Evolutionary conservation across 2,113 vertebrate species (phyloP).

Genomic region (Tursiops truncatus): DNA sequence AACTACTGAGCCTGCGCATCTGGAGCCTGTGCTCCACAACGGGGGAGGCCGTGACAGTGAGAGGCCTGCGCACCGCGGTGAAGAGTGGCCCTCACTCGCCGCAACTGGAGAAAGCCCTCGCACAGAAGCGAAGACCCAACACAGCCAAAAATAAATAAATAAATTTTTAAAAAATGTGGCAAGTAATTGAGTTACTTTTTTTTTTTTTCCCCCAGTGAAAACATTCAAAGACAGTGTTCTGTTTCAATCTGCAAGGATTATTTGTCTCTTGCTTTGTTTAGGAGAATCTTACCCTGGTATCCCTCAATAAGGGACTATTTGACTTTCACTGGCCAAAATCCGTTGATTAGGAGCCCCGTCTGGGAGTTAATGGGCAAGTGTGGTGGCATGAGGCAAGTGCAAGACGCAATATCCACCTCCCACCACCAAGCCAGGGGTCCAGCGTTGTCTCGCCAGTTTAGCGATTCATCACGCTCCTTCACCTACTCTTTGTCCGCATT

Average conservation of each 20-base stretch:
- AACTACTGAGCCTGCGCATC: too few relatives aligned
- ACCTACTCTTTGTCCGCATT: constrained; percentile 49
- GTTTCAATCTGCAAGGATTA: constrained; percentile 16
- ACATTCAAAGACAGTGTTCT: neutral
- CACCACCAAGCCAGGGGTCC: neutral
- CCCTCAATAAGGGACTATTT: neutral
- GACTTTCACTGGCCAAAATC: constrained; percentile 17
- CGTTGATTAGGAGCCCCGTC: constrained; percentile 5
- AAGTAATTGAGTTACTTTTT: neutral
- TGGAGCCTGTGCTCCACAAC: too few relatives aligned
- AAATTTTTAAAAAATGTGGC: neutral
- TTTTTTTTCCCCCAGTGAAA: neutral
- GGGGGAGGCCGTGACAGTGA: too few relatives aligned
- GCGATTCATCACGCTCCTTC: constrained; percentile 28
- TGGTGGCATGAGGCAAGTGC: neutral
- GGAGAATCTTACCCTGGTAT: neutral
- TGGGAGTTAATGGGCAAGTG: neutral
- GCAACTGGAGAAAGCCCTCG: too few relatives aligned
- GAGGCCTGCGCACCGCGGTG: too few relatives aligned
- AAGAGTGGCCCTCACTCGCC: too few relatives aligned
- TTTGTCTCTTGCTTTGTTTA: constrained; percentile 45
- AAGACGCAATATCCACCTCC: neutral
- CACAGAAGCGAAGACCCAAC: too few relatives aligned
- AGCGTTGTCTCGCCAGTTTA: neutral
- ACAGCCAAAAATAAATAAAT: too few relatives aligned